These are phyloP conservation scores for Siphlonurus alternatus DNA, from an alignment of 2,888 invertebrate species.

Conservation along the genomic window DNA sequence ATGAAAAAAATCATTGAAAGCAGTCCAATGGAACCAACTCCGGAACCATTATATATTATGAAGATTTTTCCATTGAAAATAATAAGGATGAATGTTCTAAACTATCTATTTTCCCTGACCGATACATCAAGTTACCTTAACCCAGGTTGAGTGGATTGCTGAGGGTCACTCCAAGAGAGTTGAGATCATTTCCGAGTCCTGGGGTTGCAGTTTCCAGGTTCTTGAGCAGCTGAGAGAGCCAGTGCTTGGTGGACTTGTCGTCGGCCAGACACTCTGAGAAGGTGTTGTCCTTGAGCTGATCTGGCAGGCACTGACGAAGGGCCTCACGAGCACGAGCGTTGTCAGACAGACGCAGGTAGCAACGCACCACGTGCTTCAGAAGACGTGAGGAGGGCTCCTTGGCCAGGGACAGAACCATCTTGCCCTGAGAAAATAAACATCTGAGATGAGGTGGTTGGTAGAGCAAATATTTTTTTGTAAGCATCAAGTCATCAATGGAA, in stretches of 20 bases:
- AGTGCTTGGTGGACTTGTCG: constrained; percentile 94
- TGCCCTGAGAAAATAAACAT: constrained; percentile 53
- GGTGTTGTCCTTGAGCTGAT: constrained; percentile 91
- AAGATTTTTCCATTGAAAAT: too few relatives aligned
- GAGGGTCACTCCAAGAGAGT: not conserved
- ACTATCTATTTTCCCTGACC: too few relatives aligned
- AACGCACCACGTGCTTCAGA: constrained; percentile 94
- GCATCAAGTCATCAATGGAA: too few relatives aligned
- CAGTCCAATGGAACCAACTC: too few relatives aligned
- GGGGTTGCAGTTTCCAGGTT: constrained; percentile 50
- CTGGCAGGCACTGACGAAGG: constrained; percentile 90
- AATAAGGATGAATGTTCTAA: too few relatives aligned
- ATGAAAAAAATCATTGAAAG: too few relatives aligned
- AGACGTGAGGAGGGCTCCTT: constrained; percentile 94
- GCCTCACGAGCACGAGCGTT: constrained; percentile 95
- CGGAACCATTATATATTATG: too few relatives aligned
- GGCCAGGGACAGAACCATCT: constrained; percentile 94
- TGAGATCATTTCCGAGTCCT: constrained; percentile 24
- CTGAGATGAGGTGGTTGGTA: too few relatives aligned
- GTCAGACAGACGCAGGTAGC: constrained; percentile 92
- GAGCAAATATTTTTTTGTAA: too few relatives aligned
- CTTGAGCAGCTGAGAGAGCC: constrained; percentile 83
- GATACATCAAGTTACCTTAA: too few relatives aligned
- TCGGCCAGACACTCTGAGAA: constrained; percentile 87
- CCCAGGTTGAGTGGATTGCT: not conserved